Percentiles rank a stretch among this genome's conserved stretches.
Evolutionary conservation across 2,888 invertebrate species (phyloP).

Genomic region (Agrochola litura): DNA sequence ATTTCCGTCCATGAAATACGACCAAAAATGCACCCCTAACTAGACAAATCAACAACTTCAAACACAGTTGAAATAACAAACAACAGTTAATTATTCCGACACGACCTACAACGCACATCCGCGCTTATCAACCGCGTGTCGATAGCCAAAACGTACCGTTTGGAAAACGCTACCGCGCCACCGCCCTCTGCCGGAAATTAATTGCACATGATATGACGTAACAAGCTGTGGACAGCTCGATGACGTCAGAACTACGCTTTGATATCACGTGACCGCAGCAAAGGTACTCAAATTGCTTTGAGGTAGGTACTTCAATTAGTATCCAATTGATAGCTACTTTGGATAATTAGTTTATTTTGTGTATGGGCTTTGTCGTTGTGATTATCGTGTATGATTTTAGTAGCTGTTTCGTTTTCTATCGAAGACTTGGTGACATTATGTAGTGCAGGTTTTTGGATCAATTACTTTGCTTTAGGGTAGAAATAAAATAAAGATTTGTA

Average conservation of each 20-base stretch:
- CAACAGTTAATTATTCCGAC: conserved; percentile 42
- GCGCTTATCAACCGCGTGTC: conserved; percentile 43
- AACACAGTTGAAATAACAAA: conserved; percentile 13
- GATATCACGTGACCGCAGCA: conserved; percentile 69
- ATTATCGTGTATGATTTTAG: neutral
- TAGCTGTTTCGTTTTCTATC: neutral
- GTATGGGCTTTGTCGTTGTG: neutral
- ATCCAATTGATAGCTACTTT: conserved; percentile 56
- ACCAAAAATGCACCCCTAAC: neutral
- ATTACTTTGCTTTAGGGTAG: too few relatives aligned
- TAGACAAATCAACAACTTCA: conserved; percentile 1
- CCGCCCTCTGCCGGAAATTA: conserved; percentile 62
- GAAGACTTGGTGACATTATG: neutral
- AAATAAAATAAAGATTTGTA: neutral
- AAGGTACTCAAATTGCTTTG: conserved; percentile 64
- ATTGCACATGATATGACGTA: conserved; percentile 67
- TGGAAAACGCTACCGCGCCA: conserved; percentile 50
- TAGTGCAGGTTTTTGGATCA: neutral
- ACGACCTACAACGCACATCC: conserved; percentile 24
- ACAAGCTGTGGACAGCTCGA: conserved; percentile 48
- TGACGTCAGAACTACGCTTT: conserved; percentile 51
- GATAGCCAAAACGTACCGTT: conserved; percentile 64
- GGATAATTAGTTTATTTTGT: conserved; percentile 47
- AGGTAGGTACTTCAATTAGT: conserved; percentile 68
- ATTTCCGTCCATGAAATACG: neutral